Evolutionary conservation across 2,797 vertebrate genomes (phyloP).

Genomic region (Propithecus perrieri): DNA sequence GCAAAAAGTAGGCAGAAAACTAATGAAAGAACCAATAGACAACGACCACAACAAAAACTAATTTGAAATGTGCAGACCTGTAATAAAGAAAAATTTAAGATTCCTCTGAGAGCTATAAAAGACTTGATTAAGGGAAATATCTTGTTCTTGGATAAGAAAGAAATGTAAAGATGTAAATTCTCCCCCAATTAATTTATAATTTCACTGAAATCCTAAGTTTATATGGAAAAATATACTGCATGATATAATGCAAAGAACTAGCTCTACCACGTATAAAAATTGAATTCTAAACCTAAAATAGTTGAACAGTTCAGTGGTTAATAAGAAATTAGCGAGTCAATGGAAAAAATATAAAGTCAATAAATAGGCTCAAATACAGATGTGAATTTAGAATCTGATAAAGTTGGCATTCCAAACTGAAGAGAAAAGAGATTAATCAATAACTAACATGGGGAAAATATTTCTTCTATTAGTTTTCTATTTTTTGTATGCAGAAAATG

Average conservation of each 20-base stretch:
- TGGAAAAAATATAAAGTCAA: background rate
- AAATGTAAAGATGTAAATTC: background rate
- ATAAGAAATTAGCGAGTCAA: background rate
- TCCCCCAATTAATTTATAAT: background rate
- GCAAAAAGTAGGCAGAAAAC: background rate
- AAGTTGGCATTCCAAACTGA: background rate
- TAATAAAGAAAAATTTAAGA: background rate
- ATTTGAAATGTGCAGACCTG: background rate
- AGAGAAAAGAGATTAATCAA: background rate
- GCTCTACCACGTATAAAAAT: background rate
- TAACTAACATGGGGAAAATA: background rate
- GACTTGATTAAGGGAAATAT: background rate
- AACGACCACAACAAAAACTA: background rate
- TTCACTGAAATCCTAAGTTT: background rate
- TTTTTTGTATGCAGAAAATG: background rate
- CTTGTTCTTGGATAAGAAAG: background rate
- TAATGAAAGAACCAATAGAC: background rate
- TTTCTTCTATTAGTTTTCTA: background rate
- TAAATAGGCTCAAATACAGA: background rate
- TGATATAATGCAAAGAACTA: background rate
- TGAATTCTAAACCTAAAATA: background rate
- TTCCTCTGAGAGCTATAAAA: background rate
- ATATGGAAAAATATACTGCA: background rate
- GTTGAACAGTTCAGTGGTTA: background rate
- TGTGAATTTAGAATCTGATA: background rate